A percentile compares a stretch with the other conserved stretches of the same genome.
These are phyloP conservation scores for Diadema setosum DNA, from an alignment of 35 echinoderm and acorn worm genomes.

Conservation along the genomic window DNA sequence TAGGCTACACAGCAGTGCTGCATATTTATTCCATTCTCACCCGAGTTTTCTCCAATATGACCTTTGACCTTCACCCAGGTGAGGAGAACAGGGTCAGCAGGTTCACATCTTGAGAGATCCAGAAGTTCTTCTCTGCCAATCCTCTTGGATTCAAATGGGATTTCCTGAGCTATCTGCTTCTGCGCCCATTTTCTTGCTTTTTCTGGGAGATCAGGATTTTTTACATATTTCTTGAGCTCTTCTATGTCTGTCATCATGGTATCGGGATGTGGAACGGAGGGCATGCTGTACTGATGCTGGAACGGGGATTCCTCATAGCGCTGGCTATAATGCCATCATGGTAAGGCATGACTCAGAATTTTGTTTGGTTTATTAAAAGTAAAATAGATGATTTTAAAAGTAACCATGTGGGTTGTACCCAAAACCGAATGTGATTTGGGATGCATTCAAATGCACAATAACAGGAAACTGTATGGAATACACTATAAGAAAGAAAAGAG, in stretches of 20 bases:
- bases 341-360: conserved; percentile 12
- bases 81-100: conserved; percentile 36
- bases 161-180: conserved; percentile 38
- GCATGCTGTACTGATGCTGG: conserved; percentile 77
- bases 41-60: conserved; percentile 58
- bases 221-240: conserved; percentile 32
- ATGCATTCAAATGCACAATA: background rate
- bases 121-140: conserved; percentile 23
- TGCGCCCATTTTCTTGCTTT: conserved; percentile 22
- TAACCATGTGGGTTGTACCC: background rate
- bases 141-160: conserved; percentile 55
- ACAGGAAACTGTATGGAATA: background rate
- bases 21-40: conserved; percentile 61
- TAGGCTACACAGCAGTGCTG: conserved; percentile 81
- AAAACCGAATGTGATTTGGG: background rate
- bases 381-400: background rate
- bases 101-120: background rate
- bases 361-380: background rate
- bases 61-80: conserved; percentile 77
- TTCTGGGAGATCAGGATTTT: conserved; percentile 47
- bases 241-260: conserved; percentile 53
- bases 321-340: conserved; percentile 86
- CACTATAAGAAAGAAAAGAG: background rate
- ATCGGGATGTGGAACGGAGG: conserved; percentile 71
- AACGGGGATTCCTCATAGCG: conserved; percentile 65